phyloP scores from a whole-genome alignment of 2,888 invertebrate genomes.

The Thymelicus lineola region DNA sequence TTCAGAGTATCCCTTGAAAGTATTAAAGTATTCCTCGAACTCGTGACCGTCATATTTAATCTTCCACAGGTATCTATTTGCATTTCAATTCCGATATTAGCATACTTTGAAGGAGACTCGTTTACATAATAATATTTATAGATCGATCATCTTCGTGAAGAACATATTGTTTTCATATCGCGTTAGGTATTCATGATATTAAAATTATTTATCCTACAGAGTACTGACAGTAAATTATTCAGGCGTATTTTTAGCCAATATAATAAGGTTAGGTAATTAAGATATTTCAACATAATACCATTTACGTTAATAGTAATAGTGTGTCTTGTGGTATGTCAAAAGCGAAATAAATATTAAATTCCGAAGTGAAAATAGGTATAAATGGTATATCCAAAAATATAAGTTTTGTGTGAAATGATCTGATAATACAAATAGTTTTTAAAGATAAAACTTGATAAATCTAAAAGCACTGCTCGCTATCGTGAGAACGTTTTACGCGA shows the following conservation, averaged over 20 bases:
- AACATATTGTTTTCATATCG: background rate
- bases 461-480: background rate
- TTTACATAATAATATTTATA: background rate
- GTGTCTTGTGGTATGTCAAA: too few species aligned
- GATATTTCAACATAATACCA: too few species aligned
- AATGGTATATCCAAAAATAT: background rate
- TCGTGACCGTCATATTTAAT: background rate
- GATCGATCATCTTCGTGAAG: conserved; percentile 33
- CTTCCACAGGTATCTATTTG: background rate
- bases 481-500: background rate
- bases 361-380: background rate
- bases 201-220: too few species aligned
- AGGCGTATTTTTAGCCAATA: too few species aligned
- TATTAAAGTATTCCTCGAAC: background rate
- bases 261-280: too few species aligned
- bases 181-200: too few species aligned
- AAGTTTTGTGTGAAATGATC: background rate
- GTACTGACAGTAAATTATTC: too few species aligned
- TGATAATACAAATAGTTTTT: background rate
- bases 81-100: conserved; percentile 5
- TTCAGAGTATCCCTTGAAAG: background rate
- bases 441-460: background rate
- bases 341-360: too few species aligned
- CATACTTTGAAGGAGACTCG: background rate
- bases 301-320: too few species aligned